phyloP scores from a whole-genome alignment of 2,797 vertebrate species.

The Crypturellus tataupa region DNA sequence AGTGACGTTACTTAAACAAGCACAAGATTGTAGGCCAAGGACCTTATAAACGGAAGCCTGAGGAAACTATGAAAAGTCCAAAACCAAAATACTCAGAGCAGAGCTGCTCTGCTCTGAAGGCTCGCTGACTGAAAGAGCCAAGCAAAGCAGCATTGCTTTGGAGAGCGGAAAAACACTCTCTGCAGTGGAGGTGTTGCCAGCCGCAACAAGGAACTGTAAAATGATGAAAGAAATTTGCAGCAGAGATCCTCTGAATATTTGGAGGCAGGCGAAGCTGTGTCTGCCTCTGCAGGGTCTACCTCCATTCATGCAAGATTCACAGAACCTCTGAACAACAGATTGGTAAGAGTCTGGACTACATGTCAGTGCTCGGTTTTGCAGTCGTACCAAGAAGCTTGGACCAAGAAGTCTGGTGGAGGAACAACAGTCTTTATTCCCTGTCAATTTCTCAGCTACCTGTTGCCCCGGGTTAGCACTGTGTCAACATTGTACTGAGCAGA shows the following conservation, averaged over 20 bases:
- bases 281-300: background rate
- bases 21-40: background rate
- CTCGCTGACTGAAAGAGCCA: background rate
- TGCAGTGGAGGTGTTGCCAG: background rate
- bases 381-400: background rate
- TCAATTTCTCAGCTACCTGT: background rate
- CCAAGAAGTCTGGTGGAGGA: background rate
- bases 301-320: background rate
- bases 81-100: background rate
- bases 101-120: background rate
- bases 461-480: background rate
- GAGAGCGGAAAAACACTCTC: background rate
- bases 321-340: background rate
- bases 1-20: background rate
- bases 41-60: background rate
- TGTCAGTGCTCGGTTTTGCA: background rate
- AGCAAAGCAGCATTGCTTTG: background rate
- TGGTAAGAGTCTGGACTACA: background rate
- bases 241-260: background rate
- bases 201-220: background rate
- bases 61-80: background rate
- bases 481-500: background rate
- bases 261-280: background rate
- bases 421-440: accelerated
- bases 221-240: background rate